Base-by-base conservation (phyloP, 2,113 vertebrate genomes). In the Bettongia penicillata region DNA sequence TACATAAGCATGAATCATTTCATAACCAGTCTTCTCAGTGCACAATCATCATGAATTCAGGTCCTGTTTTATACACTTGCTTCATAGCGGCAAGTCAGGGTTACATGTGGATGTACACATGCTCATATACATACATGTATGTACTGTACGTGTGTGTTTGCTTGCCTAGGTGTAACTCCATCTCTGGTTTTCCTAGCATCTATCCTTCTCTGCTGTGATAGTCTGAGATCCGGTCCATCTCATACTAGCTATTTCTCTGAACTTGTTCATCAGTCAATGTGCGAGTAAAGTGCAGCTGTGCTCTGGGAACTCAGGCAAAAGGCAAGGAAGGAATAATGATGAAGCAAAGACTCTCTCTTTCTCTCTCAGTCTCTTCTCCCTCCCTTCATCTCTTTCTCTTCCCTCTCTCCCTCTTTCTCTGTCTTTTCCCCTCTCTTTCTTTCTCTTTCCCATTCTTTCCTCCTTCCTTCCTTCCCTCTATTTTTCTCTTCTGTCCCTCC, bases 161-260 rank as follows among this genome's bases (percentile, higher is more conserved):
- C 68, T n/a, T 43, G 16, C 37, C 23, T 43, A 84, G 31, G 5
- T 43, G 1, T 43, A 91, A 57, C 24, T 84, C 22, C 93, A 43
- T 53, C 93, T 94, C 51, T 93, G 77, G 93, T 3, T 51, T 93
- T 94, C 92, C 94, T 19, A 28, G 51, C 47, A 43, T 92, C 51
- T 52, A 93, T 0, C 19, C 19, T 6, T 23, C 37, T 84, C n/a
- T 84, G 2, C 61, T 93, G 90, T 97, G 92, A 92, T 91, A 94
- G 25, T 28, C 95, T 95, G 93, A 93, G 77, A 49, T 37, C 95
- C 89, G 90, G 90, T 53, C 48, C 53, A 93, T 61, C 97, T 26
- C 61, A 61, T 53, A 37, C 89, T 92, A 77, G 0, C 1, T 53
- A 90, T 61, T 94, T 93, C 89, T 97, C 53, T 93, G 96, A 93